Percentiles rank a stretch among this genome's conserved stretches.
These are phyloP conservation scores for Bemisia tabaci DNA, from an alignment of 1,140 invertebrate species.

Conservation along the genomic window DNA sequence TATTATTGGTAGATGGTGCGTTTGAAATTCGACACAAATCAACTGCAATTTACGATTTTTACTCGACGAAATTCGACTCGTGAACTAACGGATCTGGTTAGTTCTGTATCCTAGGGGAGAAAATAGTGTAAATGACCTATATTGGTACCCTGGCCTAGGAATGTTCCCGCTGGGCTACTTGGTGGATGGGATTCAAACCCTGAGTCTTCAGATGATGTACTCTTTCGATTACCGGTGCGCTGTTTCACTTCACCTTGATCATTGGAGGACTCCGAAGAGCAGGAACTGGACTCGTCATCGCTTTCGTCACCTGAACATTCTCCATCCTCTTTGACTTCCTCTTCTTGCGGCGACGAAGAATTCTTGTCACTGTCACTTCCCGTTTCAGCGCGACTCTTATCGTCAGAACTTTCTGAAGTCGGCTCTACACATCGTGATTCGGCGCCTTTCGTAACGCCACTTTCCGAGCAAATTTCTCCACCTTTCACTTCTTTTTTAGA, in stretches of 20 bases:
- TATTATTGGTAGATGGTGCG: too few relatives aligned
- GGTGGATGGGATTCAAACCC: constrained; percentile 16
- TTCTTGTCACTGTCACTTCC: neutral
- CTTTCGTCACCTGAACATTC: constrained; percentile 13
- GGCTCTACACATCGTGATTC: neutral
- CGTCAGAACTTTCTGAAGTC: neutral
- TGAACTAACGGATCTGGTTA: neutral
- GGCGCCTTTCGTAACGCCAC: too few relatives aligned
- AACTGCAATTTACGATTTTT: too few relatives aligned
- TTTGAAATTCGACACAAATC: too few relatives aligned
- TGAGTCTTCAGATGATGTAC: constrained; percentile 17
- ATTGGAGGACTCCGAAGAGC: neutral
- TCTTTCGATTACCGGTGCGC: neutral
- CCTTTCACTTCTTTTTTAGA: too few relatives aligned
- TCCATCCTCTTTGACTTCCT: constrained; percentile 12
- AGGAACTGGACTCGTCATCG: constrained; percentile 9
- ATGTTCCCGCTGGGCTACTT: constrained; percentile 8
- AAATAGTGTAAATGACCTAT: neutral
- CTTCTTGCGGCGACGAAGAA: constrained; percentile 14
- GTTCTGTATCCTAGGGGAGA: neutral
- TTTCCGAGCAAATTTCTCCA: too few relatives aligned
- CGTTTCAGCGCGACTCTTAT: neutral
- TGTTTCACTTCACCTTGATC: constrained; percentile 10
- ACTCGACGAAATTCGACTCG: neutral
- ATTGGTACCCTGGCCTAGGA: neutral